These are phyloP conservation scores for Teleogryllus oceanicus DNA, from an alignment of 2,888 invertebrate genomes.

Conservation along the genomic window DNA sequence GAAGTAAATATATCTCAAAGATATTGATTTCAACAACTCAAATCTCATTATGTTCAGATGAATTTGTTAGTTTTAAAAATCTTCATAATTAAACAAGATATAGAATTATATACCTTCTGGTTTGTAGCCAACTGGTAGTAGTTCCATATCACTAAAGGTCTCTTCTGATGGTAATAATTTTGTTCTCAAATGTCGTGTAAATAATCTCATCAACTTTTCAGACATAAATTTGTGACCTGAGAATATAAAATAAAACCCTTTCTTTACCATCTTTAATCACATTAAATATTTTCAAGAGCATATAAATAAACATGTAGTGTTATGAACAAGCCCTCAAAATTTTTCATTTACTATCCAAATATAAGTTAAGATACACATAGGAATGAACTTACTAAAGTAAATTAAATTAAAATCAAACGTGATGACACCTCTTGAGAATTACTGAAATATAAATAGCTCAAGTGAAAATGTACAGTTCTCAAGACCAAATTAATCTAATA, in stretches of 20 bases:
- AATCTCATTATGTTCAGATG: no score
- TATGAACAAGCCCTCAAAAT: neutral
- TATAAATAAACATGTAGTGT: neutral
- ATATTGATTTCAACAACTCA: no score
- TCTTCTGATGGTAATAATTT: conserved; percentile 23
- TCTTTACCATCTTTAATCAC: no score
- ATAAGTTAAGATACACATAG: conserved; percentile 12
- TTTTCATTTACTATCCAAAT: neutral
- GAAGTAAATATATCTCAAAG: no score
- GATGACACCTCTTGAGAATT: no score
- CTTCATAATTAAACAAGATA: neutral
- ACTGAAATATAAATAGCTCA: no score
- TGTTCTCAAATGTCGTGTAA: conserved; percentile 26
- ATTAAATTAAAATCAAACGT: no score
- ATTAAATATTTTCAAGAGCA: no score
- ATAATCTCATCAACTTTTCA: neutral
- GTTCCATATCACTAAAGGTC: conserved; percentile 33
- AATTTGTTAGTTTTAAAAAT: neutral
- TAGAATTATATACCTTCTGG: conserved; percentile 29
- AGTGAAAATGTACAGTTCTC: no score
- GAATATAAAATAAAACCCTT: neutral
- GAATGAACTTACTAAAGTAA: no score
- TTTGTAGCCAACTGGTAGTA: conserved; percentile 34
- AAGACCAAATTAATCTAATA: no score
- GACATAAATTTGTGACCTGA: conserved; percentile 26